Percentiles rank a stretch among this genome's conserved stretches.
Evolutionary conservation across 2,113 vertebrate genomes (phyloP).

Genomic region (Melanerpes aurifrons): DNA sequence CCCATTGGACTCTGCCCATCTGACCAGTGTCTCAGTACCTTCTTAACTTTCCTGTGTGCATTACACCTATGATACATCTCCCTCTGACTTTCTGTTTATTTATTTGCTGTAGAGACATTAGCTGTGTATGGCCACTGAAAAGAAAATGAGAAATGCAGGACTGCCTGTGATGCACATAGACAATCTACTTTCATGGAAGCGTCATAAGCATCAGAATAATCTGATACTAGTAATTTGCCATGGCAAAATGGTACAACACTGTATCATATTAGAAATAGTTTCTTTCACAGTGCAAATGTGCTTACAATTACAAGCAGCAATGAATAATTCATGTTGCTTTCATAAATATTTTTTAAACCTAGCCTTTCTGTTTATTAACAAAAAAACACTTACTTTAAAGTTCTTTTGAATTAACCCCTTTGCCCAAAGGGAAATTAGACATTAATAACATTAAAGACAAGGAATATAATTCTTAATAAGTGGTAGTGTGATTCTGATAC

Average conservation of each 20-base stretch:
- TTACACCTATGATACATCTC: background rate
- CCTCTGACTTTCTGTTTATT: background rate
- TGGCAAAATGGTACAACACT: background rate
- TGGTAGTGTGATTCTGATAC: background rate
- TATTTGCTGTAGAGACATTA: background rate
- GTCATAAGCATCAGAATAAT: background rate
- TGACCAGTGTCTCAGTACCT: rapidly evolving
- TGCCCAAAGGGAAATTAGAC: background rate
- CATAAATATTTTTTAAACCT: background rate
- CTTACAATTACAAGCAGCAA: background rate
- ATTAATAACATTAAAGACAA: background rate
- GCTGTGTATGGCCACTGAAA: background rate
- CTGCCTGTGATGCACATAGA: background rate
- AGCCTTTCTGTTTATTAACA: background rate
- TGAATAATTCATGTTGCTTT: background rate
- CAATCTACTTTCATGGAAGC: background rate
- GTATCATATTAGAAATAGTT: background rate
- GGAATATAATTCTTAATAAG: rapidly evolving
- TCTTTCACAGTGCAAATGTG: background rate
- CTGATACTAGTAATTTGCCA: background rate
- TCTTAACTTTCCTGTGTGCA: background rate
- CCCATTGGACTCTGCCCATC: too few species aligned
- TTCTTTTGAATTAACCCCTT: background rate
- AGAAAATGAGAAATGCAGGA: background rate
- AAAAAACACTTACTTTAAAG: background rate